Base-by-base conservation (phyloP, 2,113 vertebrate genomes). In the Nettapus auritus region DNA sequence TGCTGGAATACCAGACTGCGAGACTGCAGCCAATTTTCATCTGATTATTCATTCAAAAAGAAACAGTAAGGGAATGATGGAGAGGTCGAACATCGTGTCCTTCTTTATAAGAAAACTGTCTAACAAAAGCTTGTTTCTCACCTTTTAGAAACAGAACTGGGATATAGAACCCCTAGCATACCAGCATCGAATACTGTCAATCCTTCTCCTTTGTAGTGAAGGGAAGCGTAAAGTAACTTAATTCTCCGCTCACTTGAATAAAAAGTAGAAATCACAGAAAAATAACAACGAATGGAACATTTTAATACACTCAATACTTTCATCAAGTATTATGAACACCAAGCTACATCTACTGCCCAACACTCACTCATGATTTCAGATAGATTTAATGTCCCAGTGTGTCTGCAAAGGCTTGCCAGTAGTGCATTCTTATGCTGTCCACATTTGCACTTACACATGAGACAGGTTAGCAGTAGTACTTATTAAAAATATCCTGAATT, bases 41-140 rank as follows among this genome's bases (percentile, higher is more conserved):
- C 75, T 67, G 63, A 78, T 91, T 91, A 79, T 77, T 90, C 87
- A 93, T 79, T 83, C 91, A 42, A 63, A 66, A 82, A 63, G 75
- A 77, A 93, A 83, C 0, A 1, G 81, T 62, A 50, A 42, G 31
- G 79, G 40, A 56, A 59, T 17, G 82, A 95, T 52, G 68, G 87
- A 82, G 85, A 94, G 63, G 44, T 26, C 81, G 82, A 91, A 93
- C 84, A 88, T 63, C 85, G 63, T 74, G 82, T 82, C 31, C 63
- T 83, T 28, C 82, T 70, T 63, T 5, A 42, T 2, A 55, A 42
- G 38, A 80, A 87, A 80, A 55, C 33, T 21, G 60, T 33, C 56
- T 42, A 85, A 82, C 82, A n/a, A 91, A 82, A 36, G n/a, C 50
- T 50, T 9, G 8, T 53, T 40, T 55, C 80, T 89, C 9, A 28